Conservation (phyloP, 1,140 invertebrate species). For the Mylabris phalerata region DNA sequence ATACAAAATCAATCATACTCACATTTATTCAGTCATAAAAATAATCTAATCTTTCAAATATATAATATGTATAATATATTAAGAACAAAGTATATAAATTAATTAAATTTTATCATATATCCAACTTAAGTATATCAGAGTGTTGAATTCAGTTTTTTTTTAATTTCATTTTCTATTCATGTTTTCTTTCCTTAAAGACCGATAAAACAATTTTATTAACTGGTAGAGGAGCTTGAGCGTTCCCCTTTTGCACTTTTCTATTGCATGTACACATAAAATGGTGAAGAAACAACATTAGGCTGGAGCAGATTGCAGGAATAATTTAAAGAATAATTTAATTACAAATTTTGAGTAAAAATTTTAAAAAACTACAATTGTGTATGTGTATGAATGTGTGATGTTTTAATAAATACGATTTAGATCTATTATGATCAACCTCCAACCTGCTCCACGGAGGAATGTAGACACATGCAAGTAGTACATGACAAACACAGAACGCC, state of each 20-base stretch:
- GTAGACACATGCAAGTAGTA: constrained; percentile 26
- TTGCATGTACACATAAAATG: constrained; percentile 34
- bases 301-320: constrained; percentile 26
- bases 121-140: neutral
- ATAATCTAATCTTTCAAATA: constrained; percentile 16
- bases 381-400: constrained; percentile 11
- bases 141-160: constrained; percentile 1
- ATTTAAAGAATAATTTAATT: constrained; percentile 1
- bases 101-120: constrained; percentile 6
- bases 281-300: constrained; percentile 27
- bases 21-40: constrained; percentile 2
- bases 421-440: constrained; percentile 6
- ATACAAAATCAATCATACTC: neutral
- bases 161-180: constrained; percentile 1
- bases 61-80: constrained; percentile 10
- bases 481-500: constrained; percentile 24
- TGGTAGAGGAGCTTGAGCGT: constrained; percentile 1
- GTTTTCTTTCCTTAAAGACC: neutral
- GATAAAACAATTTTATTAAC: constrained; percentile 11
- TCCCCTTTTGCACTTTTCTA: constrained; percentile 30
- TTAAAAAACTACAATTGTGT: constrained; percentile 17
- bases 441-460: constrained; percentile 30
- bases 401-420: neutral
- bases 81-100: constrained; percentile 16
- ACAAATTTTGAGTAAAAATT: constrained; percentile 19